phyloP scores from a whole-genome alignment of 1,140 invertebrate species.

The Drosophila nigromelanica region DNA sequence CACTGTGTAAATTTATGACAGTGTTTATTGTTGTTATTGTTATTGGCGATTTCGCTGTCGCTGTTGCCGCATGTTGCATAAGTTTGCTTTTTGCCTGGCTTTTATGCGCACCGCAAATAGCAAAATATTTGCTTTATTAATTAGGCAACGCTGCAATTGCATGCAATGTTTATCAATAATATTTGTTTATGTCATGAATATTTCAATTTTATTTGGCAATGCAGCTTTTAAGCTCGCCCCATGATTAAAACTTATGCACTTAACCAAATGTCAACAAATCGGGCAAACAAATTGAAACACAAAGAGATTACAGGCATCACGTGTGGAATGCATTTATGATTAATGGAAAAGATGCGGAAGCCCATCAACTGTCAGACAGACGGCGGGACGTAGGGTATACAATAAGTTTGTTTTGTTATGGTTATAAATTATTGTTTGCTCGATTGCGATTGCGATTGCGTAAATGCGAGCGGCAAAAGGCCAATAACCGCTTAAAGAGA shows the following conservation, averaged over 20 bases:
- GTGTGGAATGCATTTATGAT: constrained; percentile 21
- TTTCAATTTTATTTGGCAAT: constrained; percentile 70
- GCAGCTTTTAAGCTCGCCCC: constrained; percentile 20
- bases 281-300: constrained; percentile 25
- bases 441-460: constrained; percentile 23
- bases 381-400: background rate
- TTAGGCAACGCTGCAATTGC: constrained; percentile 52
- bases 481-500: constrained; percentile 32
- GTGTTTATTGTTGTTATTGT: constrained; percentile 35
- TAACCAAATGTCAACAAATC: constrained; percentile 45
- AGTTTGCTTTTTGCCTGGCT: constrained; percentile 49
- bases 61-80: constrained; percentile 63
- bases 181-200: constrained; percentile 51
- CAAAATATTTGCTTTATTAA: constrained; percentile 80
- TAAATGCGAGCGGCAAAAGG: constrained; percentile 21
- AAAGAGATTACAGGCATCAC: constrained; percentile 13
- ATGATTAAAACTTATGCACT: constrained; percentile 36
- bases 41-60: constrained; percentile 16
- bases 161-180: constrained; percentile 40
- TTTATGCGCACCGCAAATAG: constrained; percentile 67
- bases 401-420: constrained; percentile 29
- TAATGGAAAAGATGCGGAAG: constrained; percentile 44
- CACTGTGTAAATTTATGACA: constrained; percentile 75
- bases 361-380: constrained; percentile 12
- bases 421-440: constrained; percentile 19